These are phyloP conservation scores for Channa maculata DNA, from an alignment of 2,113 vertebrate species.

Conservation along the genomic window DNA sequence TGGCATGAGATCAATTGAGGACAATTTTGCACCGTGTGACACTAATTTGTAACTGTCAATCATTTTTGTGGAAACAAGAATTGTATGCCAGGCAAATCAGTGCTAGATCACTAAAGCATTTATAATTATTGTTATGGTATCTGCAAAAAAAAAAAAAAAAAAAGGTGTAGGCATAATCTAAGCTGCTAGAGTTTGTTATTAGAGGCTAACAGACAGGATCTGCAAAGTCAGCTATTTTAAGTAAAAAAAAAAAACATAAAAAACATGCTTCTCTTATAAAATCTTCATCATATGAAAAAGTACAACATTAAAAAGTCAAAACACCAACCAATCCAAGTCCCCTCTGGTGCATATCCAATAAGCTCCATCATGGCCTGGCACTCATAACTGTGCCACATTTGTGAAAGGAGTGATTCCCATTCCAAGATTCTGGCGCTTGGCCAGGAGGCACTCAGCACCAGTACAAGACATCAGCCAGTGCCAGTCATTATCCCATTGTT, in stretches of 20 bases:
- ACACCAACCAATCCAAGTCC: not conserved
- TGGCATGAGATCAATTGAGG: constrained; percentile 4
- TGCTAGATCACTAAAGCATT: not conserved
- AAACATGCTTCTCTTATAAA: not conserved
- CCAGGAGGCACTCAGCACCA: constrained; percentile 50
- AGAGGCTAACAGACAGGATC: not conserved
- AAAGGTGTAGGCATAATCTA: not conserved
- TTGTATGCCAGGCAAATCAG: not conserved
- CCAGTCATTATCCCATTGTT: constrained; percentile 80
- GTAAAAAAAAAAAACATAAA: not conserved
- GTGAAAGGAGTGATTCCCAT: constrained; percentile 50
- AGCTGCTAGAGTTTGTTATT: not conserved
- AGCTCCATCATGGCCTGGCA: constrained; percentile 23
- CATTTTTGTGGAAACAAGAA: not conserved
- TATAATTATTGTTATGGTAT: not conserved
- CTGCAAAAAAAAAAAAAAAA: not conserved
- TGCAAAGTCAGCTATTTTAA: not conserved
- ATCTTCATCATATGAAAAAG: not conserved
- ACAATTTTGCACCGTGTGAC: not conserved
- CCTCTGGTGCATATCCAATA: constrained; percentile 8
- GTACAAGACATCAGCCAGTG: constrained; percentile 49
- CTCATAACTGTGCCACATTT: constrained; percentile 41
- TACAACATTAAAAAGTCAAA: constrained; percentile 18
- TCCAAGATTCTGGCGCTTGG: constrained; percentile 46
- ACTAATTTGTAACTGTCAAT: constrained; percentile 6